phyloP scores from a whole-genome alignment of 2,113 vertebrate genomes.

The Pelodiscus sinensis region DNA sequence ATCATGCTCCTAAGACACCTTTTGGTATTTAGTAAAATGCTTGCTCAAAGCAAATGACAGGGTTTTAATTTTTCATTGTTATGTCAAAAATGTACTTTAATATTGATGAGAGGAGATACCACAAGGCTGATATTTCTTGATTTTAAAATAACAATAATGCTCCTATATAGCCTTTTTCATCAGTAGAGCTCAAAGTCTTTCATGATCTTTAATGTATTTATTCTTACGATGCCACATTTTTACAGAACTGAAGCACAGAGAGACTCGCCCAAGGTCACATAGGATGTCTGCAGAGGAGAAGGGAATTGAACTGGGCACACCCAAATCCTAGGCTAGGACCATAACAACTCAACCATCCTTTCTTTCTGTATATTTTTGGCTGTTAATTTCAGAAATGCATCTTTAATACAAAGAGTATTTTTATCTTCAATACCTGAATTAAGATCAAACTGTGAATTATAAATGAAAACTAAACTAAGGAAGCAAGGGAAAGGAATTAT shows the following conservation, averaged over 20 bases:
- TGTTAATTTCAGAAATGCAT: not conserved
- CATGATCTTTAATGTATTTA: not conserved
- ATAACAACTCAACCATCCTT: not conserved
- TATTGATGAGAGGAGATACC: not conserved
- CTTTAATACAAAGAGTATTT: not conserved
- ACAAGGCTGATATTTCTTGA: not conserved
- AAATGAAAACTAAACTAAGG: not conserved
- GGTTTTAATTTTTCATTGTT: not conserved
- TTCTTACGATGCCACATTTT: not conserved
- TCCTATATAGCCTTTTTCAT: not conserved
- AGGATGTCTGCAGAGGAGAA: not conserved
- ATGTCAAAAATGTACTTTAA: not conserved
- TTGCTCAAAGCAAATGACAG: not conserved
- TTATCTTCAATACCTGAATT: not conserved
- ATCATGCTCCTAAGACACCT: not conserved
- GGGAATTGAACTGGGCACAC: not conserved
- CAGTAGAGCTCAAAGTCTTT: not conserved
- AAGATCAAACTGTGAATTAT: not conserved
- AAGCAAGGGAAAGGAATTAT: not conserved
- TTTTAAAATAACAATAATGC: not conserved
- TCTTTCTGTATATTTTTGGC: not conserved
- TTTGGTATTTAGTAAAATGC: not conserved
- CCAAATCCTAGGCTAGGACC: not conserved
- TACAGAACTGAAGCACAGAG: not conserved
- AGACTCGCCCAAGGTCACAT: not conserved